Base-by-base conservation (phyloP, 2,797 vertebrate genomes). In the Falco berigora region DNA sequence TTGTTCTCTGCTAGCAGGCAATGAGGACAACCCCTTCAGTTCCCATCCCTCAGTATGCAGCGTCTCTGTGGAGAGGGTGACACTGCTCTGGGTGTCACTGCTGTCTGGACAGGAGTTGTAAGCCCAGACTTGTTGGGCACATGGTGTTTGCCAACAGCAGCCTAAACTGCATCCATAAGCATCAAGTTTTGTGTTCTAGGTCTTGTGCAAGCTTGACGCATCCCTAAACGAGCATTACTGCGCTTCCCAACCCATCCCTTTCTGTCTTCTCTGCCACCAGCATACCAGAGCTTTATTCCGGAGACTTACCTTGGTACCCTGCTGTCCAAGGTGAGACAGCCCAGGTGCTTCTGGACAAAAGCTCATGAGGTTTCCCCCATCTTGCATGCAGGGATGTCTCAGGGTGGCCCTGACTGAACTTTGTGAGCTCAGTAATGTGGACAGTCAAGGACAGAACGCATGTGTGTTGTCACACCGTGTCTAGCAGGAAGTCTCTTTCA, bases 381-480 rank as follows among this genome's bases (percentile, higher is more conserved):
- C 63, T 55, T 91, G 52, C 16, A 21, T 17, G 9, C 46, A 38
- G 53, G 42, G 28, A 12, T 56, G 32, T 72, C 59, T 62, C 46
- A 55, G 50, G 14, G 8, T 22, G 59, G 19, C 53, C 52, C 49
- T 1, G 2, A 7, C n/a, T 42, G 36, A 72, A 19, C 44, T n/a
- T 27, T 28, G 19, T 6, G 9, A 52, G 10, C 28, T n/a, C 2
- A 0, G 27, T 32, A 28, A 49, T 3, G 8, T 53, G 27, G 42
- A 18, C 49, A n/a, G 59, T 52, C 76, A 77, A n/a, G 55, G 49
- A 42, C 34, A 73, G 47, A 36, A 49, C 34, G 36, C 50, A n/a
- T 0, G 2, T 21, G 52, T 40, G 52, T 34, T 46, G 46, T 36
- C 23, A 8, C 14, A 9, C 24, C 2, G 0, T 24, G 47, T 9